Percentiles rank a stretch among this genome's conserved stretches.
Conservation (phyloP, 2,113 vertebrate genomes). For the Cricetomys ansorgei region DNA sequence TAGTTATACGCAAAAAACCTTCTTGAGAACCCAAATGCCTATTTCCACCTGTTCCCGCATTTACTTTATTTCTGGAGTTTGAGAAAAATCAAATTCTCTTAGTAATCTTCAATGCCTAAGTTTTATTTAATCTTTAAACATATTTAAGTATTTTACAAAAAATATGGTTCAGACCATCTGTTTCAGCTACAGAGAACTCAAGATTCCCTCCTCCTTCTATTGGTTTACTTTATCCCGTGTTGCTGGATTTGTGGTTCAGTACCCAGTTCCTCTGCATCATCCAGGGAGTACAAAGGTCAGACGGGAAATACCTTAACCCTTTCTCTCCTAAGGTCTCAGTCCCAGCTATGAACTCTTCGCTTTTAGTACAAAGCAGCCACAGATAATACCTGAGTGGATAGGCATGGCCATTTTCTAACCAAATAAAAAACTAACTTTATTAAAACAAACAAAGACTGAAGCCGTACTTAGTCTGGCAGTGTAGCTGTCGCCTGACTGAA, state of each 20-base stretch:
- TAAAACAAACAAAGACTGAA: not conserved
- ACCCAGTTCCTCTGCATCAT: not conserved
- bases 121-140: slow-evolving; percentile 15
- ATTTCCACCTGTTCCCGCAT: not conserved
- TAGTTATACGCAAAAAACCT: not conserved
- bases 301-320: not conserved
- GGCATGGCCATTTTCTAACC: not conserved
- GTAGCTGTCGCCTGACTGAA: not conserved
- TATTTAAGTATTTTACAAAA: not conserved
- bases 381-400: not conserved
- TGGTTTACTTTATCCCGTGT: not conserved
- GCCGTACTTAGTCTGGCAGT: not conserved
- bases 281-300: not conserved
- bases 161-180: not conserved
- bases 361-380: not conserved
- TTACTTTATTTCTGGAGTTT: not conserved
- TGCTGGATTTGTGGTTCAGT: not conserved
- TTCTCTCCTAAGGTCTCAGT: not conserved
- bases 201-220: not conserved
- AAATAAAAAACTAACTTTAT: not conserved
- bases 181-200: not conserved
- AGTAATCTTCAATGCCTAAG: not conserved
- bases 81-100: slow-evolving; percentile 10
- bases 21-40: not conserved
- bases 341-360: not conserved